Evolutionary conservation across 35 echinoderm and acorn worm species (phyloP).

Genomic region (Ophiothrix spiculata): DNA sequence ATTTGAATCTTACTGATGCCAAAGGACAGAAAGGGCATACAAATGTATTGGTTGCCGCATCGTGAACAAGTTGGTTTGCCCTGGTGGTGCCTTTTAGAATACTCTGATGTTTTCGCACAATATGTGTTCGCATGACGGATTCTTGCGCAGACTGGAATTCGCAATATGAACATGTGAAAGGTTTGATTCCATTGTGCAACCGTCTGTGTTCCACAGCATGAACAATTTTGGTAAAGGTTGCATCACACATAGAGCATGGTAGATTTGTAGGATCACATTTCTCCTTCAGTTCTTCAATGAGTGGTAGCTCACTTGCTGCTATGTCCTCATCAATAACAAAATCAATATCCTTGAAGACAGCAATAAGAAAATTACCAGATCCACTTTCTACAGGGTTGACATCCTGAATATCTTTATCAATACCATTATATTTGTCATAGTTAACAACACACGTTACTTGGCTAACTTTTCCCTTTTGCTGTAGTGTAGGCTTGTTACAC

Average conservation of each 20-base stretch:
- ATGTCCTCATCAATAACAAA: neutral
- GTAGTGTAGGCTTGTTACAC: no score
- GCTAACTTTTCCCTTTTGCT: no score
- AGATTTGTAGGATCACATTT: neutral
- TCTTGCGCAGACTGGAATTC: neutral
- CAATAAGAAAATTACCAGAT: no score
- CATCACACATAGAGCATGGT: neutral
- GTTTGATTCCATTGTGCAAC: neutral
- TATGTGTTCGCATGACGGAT: neutral
- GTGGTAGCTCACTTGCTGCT: neutral
- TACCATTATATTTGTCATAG: no score
- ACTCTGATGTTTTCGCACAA: neutral
- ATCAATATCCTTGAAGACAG: neutral
- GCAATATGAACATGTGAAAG: neutral
- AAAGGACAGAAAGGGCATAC: neutral
- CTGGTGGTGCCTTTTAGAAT: neutral
- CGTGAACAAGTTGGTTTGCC: neutral
- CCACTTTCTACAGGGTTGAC: no score
- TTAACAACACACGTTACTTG: no score
- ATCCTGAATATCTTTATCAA: no score
- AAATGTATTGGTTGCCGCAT: neutral
- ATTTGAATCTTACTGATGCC: neutral
- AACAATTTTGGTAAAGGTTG: neutral
- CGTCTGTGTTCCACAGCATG: neutral
- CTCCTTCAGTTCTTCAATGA: neutral